Base-by-base conservation (phyloP, 2,113 vertebrate species). In the Rhea americana region DNA sequence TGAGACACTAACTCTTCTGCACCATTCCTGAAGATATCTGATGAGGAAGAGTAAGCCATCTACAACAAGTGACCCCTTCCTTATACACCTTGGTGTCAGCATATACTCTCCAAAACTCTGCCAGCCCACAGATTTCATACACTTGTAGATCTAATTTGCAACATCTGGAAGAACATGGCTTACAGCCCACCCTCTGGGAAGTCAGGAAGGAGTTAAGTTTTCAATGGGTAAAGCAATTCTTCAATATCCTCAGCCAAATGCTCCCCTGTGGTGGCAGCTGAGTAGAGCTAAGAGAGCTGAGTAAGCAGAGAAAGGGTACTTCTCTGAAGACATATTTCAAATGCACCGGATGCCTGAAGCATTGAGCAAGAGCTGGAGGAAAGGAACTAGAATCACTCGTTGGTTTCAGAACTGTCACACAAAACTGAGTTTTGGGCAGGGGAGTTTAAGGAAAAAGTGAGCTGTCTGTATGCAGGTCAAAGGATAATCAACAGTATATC, bases 381-480 rank as follows among this genome's bases (percentile, higher is more conserved):
- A 85, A 30, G 19, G 53, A 80, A 87, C 87, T 77, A 71, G 72
- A 80, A 66, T 67, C 53, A 82, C 30, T 82, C 71, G 39, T 37
- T 50, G 26, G 26, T 59, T 74, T 83, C 45, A 80, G 59, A 77
- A 72, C 59, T 71, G 76, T 93, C 82, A 91, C 22, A 67, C 9
- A 53, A 85, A 90, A 62, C 37, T 85, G 67, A 88, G 77, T 82
- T 86, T 93, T 72, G 87, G 47, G 66, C 77, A 85, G 32, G 30
- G 13, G 28, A 91, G 79, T 55, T 93, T 83, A 86, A 71, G 55
- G 73, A 83, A 61, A 81, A 87, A 90, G 50, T 14, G n/a, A 90
- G 59, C 24, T 85, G 63, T 88, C 71, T 67, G 47, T 39, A 79
- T 56, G 26, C 76, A 81, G 88, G 83, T 93, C 92, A 90, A 90